A percentile compares a stretch with the other conserved stretches of the same genome.
phyloP scores from a whole-genome alignment of 2,888 invertebrate species.

The Eupithecia dodoneata region DNA sequence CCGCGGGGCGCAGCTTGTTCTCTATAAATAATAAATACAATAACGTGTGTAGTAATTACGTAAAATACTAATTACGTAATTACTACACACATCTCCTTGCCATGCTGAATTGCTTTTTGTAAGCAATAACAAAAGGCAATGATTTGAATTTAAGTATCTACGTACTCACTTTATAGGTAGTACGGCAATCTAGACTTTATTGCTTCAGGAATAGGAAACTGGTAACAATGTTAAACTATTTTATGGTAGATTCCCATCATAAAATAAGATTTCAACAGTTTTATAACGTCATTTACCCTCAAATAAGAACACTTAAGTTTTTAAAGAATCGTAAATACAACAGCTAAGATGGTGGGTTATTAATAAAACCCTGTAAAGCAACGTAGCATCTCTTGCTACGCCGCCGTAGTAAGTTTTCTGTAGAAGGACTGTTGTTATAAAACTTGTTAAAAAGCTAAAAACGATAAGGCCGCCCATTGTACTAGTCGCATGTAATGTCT shows the following conservation, averaged over 20 bases:
- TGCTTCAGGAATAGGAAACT: neutral
- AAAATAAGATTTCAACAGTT: conserved; percentile 9
- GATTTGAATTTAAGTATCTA: neutral
- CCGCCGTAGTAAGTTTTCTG: neutral
- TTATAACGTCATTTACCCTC: conserved; percentile 11
- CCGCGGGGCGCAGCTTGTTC: too few relatives aligned
- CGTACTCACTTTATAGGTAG: neutral
- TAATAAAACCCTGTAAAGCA: neutral
- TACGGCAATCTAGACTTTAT: neutral
- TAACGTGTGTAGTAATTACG: too few relatives aligned
- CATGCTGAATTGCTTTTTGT: neutral
- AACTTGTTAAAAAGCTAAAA: too few relatives aligned
- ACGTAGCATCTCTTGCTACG: neutral
- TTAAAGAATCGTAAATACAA: conserved; percentile 23
- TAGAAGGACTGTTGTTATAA: neutral
- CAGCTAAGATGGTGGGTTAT: neutral
- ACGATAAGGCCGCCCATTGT: too few relatives aligned
- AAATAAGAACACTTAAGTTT: conserved; percentile 25
- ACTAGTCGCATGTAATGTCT: too few relatives aligned
- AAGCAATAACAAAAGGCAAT: neutral
- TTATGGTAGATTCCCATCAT: neutral
- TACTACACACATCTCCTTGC: neutral
- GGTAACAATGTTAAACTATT: neutral
- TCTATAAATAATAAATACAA: too few relatives aligned
- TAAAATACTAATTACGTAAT: too few relatives aligned